Base-by-base conservation (phyloP, 2,113 vertebrate species). In the Onychostoma macrolepis region DNA sequence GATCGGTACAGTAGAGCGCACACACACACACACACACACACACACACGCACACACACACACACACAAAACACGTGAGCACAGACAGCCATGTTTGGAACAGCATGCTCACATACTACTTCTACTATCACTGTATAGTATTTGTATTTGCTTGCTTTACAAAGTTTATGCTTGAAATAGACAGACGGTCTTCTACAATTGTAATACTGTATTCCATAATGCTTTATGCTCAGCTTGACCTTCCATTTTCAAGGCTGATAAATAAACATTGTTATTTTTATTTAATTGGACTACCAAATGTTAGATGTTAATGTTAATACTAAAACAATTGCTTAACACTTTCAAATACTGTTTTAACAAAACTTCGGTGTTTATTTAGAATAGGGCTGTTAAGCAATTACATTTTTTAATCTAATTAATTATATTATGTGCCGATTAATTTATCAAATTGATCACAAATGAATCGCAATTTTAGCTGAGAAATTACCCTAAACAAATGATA, bases 1-100 rank as follows among this genome's bases (percentile, higher is more conserved):
- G 95, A 99, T 99, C 92, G 98, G 98, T 99, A 24, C 21, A 24
- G 56, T 58, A 95, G 95, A 87, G 74, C 15, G 17, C 3, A 53
- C 11, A 53, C 36, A 41, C 36, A 36, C 36, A 36, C 36, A 48
- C 9, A 63, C 41, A 38, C 53, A 7, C 36, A 65, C 45, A 12
- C 15, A 45, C 19, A 24, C 17, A 28, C 41, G 19, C 33, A 53
- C 19, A 41, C 26, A 7, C 30, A 26, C 58, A 43, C n/a, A 65
- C 76, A 12, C 19, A 67, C 45, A 19, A 15, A 4, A 58, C 56
- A 9, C 7, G 13, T 1, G 28, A 69, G 7, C 15, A 33, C 15
- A 33, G 15, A 69, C 17, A 69, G 30, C 67, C 30, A 19, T 69
- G 67, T 71, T 21, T 71, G 67, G 17, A 71, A 71, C 15, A 36